Evolutionary conservation across 1,140 invertebrate genomes (phyloP), one percentile per base, ranked within the genome.

Genomic region (Dreissena polymorpha): DNA sequence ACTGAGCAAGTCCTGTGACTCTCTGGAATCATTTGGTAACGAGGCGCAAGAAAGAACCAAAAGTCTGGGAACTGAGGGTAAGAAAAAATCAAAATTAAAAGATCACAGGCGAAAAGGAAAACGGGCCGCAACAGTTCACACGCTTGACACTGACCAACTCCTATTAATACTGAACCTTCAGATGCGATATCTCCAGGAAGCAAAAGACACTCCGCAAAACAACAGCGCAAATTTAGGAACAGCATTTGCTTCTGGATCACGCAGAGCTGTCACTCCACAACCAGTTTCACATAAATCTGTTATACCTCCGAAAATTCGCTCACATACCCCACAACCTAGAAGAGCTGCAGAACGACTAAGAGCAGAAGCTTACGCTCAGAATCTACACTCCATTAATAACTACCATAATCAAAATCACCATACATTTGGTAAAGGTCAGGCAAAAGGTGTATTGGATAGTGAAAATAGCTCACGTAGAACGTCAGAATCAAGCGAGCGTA

Each of bases 101-200:
- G 89, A 90, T 64, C 86, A 91, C 50, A 78, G 89, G 25, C 83
- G 87, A 63, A 85, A 82, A 57, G 86, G 82, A 10, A 78, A 86
- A 77, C 63, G 90, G 18, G 90, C 90, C 1, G 89, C 89, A 65
- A 91, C 90, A 18, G 83, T 91, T 8, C 88, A 90, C 64, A 90
- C 88, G 55, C 67, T 91, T 27, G 90, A 91, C 72, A 85, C 88
- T 39, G 87, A 90, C 63, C 89, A 90, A 78, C 81, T 91, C 13
- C 77, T 91, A 86, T 67, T 90, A 50, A 90, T 91, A 60, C 79
- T 91, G n/a, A 88, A 87, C 73, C 80, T 91, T 27, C 90, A 90
- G 70, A 90, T 89, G 87, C 70, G 89, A 60, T 91, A 90, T 78
- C 72, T 89, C 21, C 87, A 91, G 68, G 90, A 91, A 83, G 87